Evolutionary conservation across 2,113 vertebrate genomes (phyloP), one percentile per base, ranked within the genome.

Genomic region (Podarcis cretensis): DNA sequence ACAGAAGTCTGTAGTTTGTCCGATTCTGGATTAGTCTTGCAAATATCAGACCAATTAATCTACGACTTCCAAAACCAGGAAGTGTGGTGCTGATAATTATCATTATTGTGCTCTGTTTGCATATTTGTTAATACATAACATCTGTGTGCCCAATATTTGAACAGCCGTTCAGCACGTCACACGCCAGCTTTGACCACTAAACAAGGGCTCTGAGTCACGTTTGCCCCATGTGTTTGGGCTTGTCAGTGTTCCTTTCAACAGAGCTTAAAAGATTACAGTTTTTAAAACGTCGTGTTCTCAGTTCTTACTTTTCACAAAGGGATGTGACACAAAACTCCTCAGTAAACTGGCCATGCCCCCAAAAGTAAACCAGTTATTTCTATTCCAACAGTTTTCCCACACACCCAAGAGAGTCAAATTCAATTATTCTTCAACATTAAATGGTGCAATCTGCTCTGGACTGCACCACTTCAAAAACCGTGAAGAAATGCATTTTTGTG

Each of bases 191-290:
- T 32, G 14, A 92, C 79, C 0, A 0, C 90, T 27, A 12, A 81
- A 83, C 89, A 84, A 78, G 91, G 21, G 89, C 91, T 89, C 85
- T 91, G 92, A 91, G 57, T 79, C 84, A 90, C 77, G 63, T 92
- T 88, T 92, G 91, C 74, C 83, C 18, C 84, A 35, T 90, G 43
- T 92, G 94, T 92, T 92, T 88, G 89, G 88, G 89, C 95, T 91
- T 92, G 95, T 91, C 89, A 91, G 81, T 32, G 78, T n/a, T 66
- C 75, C 90, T 93, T 95, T 94, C 92, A 94, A 95, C 89, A 89
- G 90, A 93, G 90, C 65, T 87, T 92, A 85, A 91, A 94, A 85
- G 90, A 93, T 92, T 92, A 86, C 13, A 84, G 32, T 86, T 81
- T 93, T 90, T 32, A 89, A 92, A 84, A 88, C 59, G 1, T 69